A percentile compares a stretch with the other conserved stretches of the same genome.
Evolutionary conservation across 2,797 vertebrate species (phyloP).

Genomic region (Eulemur rubriventer): DNA sequence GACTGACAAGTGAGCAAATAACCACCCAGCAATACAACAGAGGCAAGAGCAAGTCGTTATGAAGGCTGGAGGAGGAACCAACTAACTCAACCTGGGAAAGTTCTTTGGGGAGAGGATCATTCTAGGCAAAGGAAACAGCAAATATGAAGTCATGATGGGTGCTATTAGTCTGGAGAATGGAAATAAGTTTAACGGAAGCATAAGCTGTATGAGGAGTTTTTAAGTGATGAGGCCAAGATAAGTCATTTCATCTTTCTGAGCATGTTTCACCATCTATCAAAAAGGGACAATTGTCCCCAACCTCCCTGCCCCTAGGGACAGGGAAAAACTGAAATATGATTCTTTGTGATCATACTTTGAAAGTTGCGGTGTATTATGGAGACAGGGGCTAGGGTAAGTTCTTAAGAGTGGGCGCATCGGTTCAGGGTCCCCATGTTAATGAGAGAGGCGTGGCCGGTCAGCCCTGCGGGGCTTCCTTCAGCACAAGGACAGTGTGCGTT

Average conservation of each 20-base stretch:
- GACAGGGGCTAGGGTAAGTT: neutral
- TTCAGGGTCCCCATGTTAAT: neutral
- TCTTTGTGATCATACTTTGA: neutral
- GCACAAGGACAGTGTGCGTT: neutral
- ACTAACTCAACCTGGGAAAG: neutral
- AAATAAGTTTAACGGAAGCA: neutral
- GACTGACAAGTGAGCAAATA: neutral
- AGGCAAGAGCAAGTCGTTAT: neutral
- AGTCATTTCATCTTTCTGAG: neutral
- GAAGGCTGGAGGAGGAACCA: neutral
- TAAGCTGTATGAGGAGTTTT: neutral
- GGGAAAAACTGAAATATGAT: neutral
- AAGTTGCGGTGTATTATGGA: neutral
- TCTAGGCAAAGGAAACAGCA: neutral
- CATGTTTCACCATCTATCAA: neutral
- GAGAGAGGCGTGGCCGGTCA: neutral
- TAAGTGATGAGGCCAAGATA: neutral
- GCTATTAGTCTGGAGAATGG: neutral
- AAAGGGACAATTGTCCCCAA: neutral
- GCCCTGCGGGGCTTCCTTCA: neutral
- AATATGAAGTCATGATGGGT: neutral
- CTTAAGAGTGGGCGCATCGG: neutral
- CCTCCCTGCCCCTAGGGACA: neutral
- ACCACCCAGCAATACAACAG: neutral
- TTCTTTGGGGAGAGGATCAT: neutral